phyloP scores from a whole-genome alignment of 1,140 invertebrate species.

The Drosophila subpulchrella region DNA sequence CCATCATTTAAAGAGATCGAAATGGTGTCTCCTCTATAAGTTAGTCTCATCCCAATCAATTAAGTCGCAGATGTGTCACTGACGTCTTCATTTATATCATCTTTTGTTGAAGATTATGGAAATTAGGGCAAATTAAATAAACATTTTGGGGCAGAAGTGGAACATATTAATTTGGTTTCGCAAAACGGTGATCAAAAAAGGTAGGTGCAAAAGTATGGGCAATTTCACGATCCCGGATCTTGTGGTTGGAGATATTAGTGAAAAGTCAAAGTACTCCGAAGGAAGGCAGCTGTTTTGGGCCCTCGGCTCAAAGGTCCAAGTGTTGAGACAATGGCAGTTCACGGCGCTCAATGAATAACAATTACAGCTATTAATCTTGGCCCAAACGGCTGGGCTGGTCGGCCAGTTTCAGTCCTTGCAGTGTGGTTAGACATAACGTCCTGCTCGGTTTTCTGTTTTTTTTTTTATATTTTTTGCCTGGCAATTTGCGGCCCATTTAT shows the following conservation, averaged over 20 bases:
- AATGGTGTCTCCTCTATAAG: not conserved
- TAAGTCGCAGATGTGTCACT: constrained; percentile 28
- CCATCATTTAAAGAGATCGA: too few species aligned
- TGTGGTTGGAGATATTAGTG: constrained; percentile 59
- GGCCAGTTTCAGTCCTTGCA: constrained; percentile 28
- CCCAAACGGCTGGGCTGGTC: constrained; percentile 54
- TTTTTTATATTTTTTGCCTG: constrained; percentile 48
- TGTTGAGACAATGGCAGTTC: constrained; percentile 80
- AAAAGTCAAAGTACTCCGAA: constrained; percentile 14
- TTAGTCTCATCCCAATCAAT: not conserved
- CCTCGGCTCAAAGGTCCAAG: constrained; percentile 39
- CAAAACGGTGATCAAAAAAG: constrained; percentile 4
- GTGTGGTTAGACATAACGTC: constrained; percentile 60
- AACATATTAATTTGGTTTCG: constrained; percentile 33
- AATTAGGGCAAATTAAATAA: constrained; percentile 60
- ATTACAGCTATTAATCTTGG: constrained; percentile 82
- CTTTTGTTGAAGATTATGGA: constrained; percentile 36
- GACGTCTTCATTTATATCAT: constrained; percentile 47
- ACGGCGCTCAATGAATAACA: constrained; percentile 80
- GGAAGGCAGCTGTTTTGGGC: constrained; percentile 54
- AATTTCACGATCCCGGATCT: constrained; percentile 37
- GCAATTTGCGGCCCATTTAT: constrained; percentile 79
- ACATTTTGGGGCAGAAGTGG: constrained; percentile 29
- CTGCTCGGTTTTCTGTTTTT: constrained; percentile 20
- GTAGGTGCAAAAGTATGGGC: constrained; percentile 41